Percentiles rank a stretch among this genome's conserved stretches.
Conservation (phyloP, 1,140 invertebrate species). For the Tachypleus tridentatus region DNA sequence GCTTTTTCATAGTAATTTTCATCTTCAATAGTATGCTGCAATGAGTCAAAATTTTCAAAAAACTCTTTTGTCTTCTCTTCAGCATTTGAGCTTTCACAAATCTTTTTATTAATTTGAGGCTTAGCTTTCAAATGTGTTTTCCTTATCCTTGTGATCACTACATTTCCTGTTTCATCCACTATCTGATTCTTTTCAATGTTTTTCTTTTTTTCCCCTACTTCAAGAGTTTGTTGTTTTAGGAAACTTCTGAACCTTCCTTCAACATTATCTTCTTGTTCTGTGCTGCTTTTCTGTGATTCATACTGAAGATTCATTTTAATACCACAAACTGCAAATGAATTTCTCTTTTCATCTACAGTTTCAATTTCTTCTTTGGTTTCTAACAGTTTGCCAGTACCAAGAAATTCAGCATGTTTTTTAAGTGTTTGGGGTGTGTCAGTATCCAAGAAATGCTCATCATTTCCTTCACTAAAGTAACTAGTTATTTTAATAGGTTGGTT, state of each 20-base stretch:
- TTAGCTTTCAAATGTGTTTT: conserved; percentile 9
- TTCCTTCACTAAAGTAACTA: too few relatives aligned
- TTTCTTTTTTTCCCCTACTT: background rate
- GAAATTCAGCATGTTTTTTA: too few relatives aligned
- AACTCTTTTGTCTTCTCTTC: conserved; percentile 10
- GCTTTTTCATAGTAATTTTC: background rate
- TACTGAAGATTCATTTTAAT: background rate
- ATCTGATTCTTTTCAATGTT: background rate
- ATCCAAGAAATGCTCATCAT: too few relatives aligned
- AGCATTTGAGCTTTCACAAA: conserved; percentile 14
- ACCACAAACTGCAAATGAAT: background rate
- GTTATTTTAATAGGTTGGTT: too few relatives aligned
- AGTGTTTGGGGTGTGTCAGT: too few relatives aligned
- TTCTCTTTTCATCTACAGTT: background rate
- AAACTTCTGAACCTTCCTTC: conserved; percentile 1
- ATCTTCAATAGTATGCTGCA: background rate
- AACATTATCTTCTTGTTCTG: background rate
- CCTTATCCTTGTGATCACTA: background rate
- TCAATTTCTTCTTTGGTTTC: background rate
- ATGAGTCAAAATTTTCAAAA: conserved; percentile 1
- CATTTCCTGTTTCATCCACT: background rate
- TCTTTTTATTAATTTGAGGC: conserved; percentile 12
- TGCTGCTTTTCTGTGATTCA: background rate
- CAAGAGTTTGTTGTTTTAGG: background rate
- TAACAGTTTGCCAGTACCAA: too few relatives aligned